Evolutionary conservation across 2,888 invertebrate genomes (phyloP).

Genomic region (Troides helena): DNA sequence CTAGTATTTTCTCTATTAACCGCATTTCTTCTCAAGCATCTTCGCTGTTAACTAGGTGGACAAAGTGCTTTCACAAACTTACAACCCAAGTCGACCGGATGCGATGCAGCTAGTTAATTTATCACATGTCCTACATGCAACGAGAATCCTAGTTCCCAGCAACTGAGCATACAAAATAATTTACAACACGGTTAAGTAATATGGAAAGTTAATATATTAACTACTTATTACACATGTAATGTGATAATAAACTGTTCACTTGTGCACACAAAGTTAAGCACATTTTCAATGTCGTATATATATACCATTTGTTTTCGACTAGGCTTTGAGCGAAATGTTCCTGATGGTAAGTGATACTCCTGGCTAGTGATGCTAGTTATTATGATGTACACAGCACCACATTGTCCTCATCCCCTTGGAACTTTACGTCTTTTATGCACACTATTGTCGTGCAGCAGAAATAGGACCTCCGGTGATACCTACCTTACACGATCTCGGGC

Average conservation of each 20-base stretch:
- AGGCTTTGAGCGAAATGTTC: too few species aligned
- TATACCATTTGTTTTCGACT: too few species aligned
- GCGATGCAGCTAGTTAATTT: conserved; percentile 2
- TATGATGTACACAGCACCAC: too few species aligned
- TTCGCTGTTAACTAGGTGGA: background rate
- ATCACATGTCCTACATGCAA: conserved; percentile 10
- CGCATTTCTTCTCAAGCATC: background rate
- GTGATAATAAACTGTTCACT: background rate
- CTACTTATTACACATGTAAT: too few species aligned
- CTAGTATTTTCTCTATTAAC: background rate
- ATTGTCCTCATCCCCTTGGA: too few species aligned
- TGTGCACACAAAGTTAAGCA: background rate
- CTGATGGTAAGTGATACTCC: too few species aligned
- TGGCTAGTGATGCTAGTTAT: too few species aligned
- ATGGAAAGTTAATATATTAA: background rate
- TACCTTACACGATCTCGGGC: too few species aligned
- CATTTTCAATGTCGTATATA: too few species aligned
- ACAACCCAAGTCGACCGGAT: conserved; percentile 5
- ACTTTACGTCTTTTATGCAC: too few species aligned
- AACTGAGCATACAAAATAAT: background rate
- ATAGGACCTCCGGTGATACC: too few species aligned
- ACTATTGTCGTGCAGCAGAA: too few species aligned
- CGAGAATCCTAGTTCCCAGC: conserved; percentile 9
- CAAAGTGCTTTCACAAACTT: conserved; percentile 15
- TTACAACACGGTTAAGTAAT: background rate